Percentiles rank a stretch among this genome's conserved stretches.
phyloP scores from a whole-genome alignment of 1,140 invertebrate species.

The Paraescarpia echinospica region DNA sequence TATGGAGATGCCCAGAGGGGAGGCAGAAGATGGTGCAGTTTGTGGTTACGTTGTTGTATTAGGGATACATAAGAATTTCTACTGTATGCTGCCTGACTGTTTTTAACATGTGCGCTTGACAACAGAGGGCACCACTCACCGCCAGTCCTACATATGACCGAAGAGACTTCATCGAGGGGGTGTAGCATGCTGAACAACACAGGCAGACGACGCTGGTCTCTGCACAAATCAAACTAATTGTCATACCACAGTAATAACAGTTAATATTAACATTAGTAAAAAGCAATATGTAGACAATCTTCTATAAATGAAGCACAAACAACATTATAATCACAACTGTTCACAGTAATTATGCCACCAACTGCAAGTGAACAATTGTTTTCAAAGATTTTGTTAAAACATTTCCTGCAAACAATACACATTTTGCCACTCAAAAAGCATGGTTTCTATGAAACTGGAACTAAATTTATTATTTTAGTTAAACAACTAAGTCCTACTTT shows the following conservation, averaged over 20 bases:
- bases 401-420: background rate
- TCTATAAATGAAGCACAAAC: background rate
- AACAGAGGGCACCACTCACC: background rate
- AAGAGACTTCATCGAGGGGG: constrained; percentile 85
- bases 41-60: no score
- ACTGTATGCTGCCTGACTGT: background rate
- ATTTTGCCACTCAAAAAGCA: background rate
- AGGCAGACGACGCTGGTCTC: constrained; percentile 60
- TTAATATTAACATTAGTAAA: constrained; percentile 45
- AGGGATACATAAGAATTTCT: no score
- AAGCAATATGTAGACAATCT: background rate
- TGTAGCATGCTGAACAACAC: constrained; percentile 81
- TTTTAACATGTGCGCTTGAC: background rate
- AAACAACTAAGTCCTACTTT: background rate
- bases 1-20: no score
- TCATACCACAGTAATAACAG: constrained; percentile 14
- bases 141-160: constrained; percentile 65
- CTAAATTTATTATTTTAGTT: background rate
- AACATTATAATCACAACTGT: background rate
- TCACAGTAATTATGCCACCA: background rate
- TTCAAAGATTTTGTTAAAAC: background rate
- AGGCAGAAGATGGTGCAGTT: no score
- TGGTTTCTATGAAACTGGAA: background rate
- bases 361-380: background rate
- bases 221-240: constrained; percentile 32